Base-by-base conservation (phyloP, 2,113 vertebrate genomes). In the Cricetomys ansorgei region DNA sequence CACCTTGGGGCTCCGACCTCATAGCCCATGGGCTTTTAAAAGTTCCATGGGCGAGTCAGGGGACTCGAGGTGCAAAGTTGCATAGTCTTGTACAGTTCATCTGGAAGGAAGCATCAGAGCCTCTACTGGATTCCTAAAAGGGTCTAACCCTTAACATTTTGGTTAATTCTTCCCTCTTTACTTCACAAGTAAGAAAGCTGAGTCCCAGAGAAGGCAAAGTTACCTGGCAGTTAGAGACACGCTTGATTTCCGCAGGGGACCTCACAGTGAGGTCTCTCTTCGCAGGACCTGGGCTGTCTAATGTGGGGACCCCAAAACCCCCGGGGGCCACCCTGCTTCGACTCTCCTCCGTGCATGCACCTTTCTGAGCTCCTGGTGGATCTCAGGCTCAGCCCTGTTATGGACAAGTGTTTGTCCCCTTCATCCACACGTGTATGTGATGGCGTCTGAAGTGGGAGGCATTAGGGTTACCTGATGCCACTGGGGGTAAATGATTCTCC, bases 261-360 rank as follows among this genome's bases (percentile, higher is more conserved):
- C 43, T 48, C 75, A 50, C 19, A n/a, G 2, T 40, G 2, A 77
- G 40, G 34, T 8, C 11, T 7, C 13, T 40, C 43, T 50, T 31
- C 19, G 9, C 29, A 88, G 37, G 25, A 45, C 73, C 27, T 37
- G 17, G 8, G 17, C 25, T 23, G 23, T 45, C 59, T 29, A 64
- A 4, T 0, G 9, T 5, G 1, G 8, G 57, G 40, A 21, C 25
- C 7, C 8, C 29, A 0, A n/a, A n/a, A n/a, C n/a, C 43, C 48
- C 65, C 19, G 12, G 57, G 79, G 31, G 40, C 4, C 1, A 15
- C 5, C 43, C 31, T n/a, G n/a, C 55, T 34, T 53, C 7, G 4
- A 19, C 34, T 29, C 27, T 29, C 5, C 0, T 0, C 0, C 37
- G 57, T 43, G 34, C 12, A 21, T 2, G 23, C 0, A 11, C 45